These are phyloP conservation scores for Crematogaster levior DNA, from an alignment of 2,888 invertebrate species.

Conservation along the genomic window DNA sequence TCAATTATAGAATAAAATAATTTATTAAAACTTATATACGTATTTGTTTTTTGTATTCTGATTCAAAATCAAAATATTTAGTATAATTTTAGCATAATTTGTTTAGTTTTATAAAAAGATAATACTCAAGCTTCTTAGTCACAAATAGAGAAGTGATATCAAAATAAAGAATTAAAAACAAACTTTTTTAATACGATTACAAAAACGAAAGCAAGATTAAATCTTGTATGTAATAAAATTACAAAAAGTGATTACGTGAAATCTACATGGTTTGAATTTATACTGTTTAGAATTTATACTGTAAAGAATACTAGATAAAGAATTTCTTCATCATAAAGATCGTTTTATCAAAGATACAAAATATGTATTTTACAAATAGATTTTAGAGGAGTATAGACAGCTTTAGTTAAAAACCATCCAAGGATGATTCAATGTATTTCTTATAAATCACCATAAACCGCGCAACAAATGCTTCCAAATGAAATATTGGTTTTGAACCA, in stretches of 20 bases:
- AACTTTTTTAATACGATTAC: not conserved
- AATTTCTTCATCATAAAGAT: not conserved
- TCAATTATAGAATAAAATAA: constrained; percentile 65
- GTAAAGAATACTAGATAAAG: not conserved
- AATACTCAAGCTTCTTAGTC: not conserved
- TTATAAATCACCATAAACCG: constrained; percentile 98
- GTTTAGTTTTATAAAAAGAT: not conserved
- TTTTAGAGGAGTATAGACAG: constrained; percentile 11
- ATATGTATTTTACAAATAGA: not conserved
- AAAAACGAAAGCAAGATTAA: not conserved
- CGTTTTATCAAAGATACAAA: constrained; percentile 6
- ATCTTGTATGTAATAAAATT: constrained; percentile 1
- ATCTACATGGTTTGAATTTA: not conserved
- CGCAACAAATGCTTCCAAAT: constrained; percentile 98
- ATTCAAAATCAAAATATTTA: constrained; percentile 16
- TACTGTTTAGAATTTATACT: not conserved
- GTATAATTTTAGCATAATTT: not conserved
- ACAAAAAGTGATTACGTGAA: not conserved
- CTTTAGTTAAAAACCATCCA: constrained; percentile 87
- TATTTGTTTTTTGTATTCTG: not conserved
- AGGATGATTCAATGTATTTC: constrained; percentile 92
- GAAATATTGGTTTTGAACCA: constrained; percentile 98
- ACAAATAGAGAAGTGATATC: not conserved
- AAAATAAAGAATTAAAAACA: not conserved
- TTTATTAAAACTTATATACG: constrained; percentile 53